These are phyloP conservation scores for Peromyscus californicus DNA, from an alignment of 2,113 vertebrate genomes.

Conservation along the genomic window DNA sequence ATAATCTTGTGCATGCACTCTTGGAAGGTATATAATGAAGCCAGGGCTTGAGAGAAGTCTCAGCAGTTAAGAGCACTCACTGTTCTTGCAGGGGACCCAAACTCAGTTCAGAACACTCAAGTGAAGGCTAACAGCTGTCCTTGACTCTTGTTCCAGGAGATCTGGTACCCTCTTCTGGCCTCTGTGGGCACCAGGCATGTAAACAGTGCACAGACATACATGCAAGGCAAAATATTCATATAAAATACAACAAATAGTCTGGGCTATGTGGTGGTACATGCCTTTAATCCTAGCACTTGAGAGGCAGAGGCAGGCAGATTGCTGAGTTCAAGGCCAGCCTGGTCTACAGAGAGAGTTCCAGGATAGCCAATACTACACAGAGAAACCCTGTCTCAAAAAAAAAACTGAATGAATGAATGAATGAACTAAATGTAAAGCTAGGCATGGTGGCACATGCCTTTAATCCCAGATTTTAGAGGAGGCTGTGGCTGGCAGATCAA, in stretches of 20 bases:
- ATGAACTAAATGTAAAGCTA: not conserved
- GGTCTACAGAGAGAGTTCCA: not conserved
- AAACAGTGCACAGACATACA: not conserved
- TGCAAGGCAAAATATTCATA: not conserved
- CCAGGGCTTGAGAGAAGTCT: not conserved
- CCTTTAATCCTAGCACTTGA: not conserved
- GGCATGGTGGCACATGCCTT: not conserved
- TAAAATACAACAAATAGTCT: not conserved
- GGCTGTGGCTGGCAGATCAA: not conserved
- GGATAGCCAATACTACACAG: not conserved
- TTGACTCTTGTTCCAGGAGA: not conserved
- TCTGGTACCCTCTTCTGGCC: not conserved
- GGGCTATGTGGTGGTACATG: not conserved
- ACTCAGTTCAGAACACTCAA: not conserved
- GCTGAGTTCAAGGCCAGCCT: not conserved
- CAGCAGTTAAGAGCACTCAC: not conserved
- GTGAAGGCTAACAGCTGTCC: not conserved
- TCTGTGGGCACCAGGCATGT: not conserved
- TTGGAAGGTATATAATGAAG: not conserved
- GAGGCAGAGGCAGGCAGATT: not conserved
- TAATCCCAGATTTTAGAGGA: not conserved
- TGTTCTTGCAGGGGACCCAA: not conserved
- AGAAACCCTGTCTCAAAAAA: not conserved
- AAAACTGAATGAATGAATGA: not conserved
- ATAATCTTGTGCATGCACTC: not conserved